These are phyloP conservation scores for Heliconius ethilla DNA, from an alignment of 2,888 invertebrate genomes.

Conservation along the genomic window DNA sequence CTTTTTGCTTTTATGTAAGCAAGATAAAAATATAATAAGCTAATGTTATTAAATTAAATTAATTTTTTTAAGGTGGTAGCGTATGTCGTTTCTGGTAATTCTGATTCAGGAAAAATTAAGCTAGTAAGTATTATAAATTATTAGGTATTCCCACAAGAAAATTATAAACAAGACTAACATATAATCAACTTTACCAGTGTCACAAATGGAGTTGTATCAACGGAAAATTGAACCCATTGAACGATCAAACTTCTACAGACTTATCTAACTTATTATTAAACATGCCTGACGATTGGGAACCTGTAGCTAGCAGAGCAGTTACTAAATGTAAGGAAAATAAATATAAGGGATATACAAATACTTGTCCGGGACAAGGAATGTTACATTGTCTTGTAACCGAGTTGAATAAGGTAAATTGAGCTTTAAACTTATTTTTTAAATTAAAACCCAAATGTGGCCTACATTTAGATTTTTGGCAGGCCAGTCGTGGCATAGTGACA, in stretches of 20 bases:
- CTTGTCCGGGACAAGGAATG: conserved; percentile 69
- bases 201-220: conserved; percentile 68
- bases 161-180: too few relatives aligned
- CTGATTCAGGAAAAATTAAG: neutral
- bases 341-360: conserved; percentile 58
- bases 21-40: neutral
- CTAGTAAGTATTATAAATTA: neutral
- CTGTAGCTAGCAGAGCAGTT: conserved; percentile 50
- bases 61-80: neutral
- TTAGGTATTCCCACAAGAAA: too few relatives aligned
- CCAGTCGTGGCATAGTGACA: neutral
- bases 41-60: neutral
- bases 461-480: neutral
- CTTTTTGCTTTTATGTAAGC: neutral
- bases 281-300: conserved; percentile 60
- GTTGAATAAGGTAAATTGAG: conserved; percentile 57
- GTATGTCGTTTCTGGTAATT: neutral
- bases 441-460: too few relatives aligned
- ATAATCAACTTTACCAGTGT: conserved; percentile 55
- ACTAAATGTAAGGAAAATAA: conserved; percentile 57
- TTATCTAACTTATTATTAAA: neutral
- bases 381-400: conserved; percentile 71
- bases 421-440: too few relatives aligned
- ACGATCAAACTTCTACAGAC: conserved; percentile 49
- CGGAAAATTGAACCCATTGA: conserved; percentile 57